Evolutionary conservation across 2,113 vertebrate genomes (phyloP).

Genomic region (Rhea pennata): DNA sequence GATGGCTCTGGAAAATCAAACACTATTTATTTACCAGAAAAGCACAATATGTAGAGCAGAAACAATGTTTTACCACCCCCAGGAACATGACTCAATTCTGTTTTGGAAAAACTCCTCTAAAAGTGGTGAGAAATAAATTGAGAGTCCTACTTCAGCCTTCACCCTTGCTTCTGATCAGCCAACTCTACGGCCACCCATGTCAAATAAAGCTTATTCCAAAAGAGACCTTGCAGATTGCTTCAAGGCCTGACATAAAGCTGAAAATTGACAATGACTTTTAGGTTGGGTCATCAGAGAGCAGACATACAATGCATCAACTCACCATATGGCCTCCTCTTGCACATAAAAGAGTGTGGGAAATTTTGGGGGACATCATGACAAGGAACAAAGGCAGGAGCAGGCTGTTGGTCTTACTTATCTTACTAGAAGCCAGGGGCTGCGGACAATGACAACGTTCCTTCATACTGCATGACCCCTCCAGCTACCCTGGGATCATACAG

Average conservation of each 20-base stretch:
- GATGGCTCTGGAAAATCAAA: not conserved
- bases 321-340: not conserved
- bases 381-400: not conserved
- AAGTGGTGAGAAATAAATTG: not conserved
- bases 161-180: not conserved
- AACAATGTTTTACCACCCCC: not conserved
- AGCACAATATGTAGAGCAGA: not conserved
- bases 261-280: not conserved
- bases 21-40: not conserved
- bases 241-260: not conserved
- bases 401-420: not conserved
- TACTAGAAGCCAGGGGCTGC: not conserved
- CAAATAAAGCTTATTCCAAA: not conserved
- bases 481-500: not conserved
- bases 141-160: not conserved
- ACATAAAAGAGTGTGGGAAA: not conserved
- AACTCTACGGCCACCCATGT: not conserved
- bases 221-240: not conserved
- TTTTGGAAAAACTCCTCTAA: not conserved
- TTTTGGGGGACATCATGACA: not conserved
- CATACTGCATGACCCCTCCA: not conserved
- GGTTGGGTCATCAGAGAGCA: not conserved
- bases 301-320: not conserved
- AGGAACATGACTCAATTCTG: not conserved
- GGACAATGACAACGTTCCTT: fast-evolving